A percentile compares a stretch with the other conserved stretches of the same genome.
phyloP scores from a whole-genome alignment of 2,113 vertebrate species.

The Lonchura striata region DNA sequence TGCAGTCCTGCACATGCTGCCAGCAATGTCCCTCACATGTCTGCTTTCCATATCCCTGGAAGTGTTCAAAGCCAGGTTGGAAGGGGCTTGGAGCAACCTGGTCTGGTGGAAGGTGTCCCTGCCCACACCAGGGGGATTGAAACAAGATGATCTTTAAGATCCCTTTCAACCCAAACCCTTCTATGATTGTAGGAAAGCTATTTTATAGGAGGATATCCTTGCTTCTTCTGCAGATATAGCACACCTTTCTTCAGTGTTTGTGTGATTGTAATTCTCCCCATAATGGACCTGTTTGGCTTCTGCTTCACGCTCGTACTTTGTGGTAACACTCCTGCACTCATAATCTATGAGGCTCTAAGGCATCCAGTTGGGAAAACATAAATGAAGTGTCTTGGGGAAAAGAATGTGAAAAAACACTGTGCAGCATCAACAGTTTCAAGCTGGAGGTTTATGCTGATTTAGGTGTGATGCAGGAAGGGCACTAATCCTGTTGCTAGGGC shows the following conservation, averaged over 20 bases:
- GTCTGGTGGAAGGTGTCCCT: background rate
- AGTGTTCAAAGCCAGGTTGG: background rate
- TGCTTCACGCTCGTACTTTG: background rate
- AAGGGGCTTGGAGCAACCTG: background rate
- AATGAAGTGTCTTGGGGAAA: background rate
- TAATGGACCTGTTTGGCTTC: background rate
- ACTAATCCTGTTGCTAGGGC: background rate
- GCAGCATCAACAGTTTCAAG: background rate
- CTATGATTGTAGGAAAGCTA: background rate
- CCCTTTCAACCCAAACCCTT: background rate
- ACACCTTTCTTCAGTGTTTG: background rate
- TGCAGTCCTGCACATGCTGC: background rate
- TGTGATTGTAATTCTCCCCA: background rate
- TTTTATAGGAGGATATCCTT: background rate
- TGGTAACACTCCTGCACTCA: background rate
- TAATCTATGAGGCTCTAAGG: background rate
- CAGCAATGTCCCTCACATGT: rapidly evolving
- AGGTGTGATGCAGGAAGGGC: background rate
- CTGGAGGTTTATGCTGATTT: background rate
- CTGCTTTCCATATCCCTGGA: background rate
- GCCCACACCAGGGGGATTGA: too few species aligned
- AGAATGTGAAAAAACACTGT: background rate
- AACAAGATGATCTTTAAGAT: background rate
- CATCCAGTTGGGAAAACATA: background rate
- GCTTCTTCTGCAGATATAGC: background rate